These are phyloP conservation scores for Sternarchorhynchus goeldii DNA, from an alignment of 2,797 vertebrate species.

Conservation along the genomic window DNA sequence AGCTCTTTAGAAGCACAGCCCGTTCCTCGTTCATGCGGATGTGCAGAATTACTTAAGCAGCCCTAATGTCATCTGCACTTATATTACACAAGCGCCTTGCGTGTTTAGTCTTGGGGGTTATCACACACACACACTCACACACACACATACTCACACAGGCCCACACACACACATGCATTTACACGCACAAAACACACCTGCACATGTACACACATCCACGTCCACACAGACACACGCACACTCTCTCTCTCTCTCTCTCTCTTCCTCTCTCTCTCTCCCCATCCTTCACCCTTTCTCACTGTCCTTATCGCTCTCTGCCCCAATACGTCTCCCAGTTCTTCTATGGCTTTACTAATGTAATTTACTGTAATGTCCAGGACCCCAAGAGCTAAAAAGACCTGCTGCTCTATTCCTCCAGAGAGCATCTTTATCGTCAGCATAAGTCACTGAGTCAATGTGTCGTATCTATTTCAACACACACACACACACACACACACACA, in stretches of 20 bases:
- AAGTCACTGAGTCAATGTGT: conserved; percentile 60
- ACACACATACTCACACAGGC: too few species aligned
- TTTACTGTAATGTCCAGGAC: conserved; percentile 57
- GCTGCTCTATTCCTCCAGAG: conserved; percentile 42
- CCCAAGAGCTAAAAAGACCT: conserved; percentile 44
- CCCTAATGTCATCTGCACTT: conserved; percentile 1
- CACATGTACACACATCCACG: background rate
- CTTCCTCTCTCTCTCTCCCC: background rate
- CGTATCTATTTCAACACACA: conserved; percentile 50
- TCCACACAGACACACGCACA: background rate
- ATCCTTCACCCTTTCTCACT: background rate
- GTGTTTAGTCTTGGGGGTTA: background rate
- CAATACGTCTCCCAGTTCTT: background rate
- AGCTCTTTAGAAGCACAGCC: conserved; percentile 30
- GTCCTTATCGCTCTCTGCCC: background rate
- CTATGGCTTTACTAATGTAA: conserved; percentile 36
- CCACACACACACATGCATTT: too few species aligned
- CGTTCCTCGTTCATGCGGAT: conserved; percentile 28
- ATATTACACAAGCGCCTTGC: conserved; percentile 17
- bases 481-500: background rate
- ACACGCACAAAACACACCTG: too few species aligned
- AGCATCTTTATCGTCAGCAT: conserved; percentile 59
- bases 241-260: background rate
- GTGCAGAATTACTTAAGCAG: conserved; percentile 32
- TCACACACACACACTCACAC: background rate